Conservation (phyloP, 1,140 invertebrate species). For the Drosophila hydei region DNA sequence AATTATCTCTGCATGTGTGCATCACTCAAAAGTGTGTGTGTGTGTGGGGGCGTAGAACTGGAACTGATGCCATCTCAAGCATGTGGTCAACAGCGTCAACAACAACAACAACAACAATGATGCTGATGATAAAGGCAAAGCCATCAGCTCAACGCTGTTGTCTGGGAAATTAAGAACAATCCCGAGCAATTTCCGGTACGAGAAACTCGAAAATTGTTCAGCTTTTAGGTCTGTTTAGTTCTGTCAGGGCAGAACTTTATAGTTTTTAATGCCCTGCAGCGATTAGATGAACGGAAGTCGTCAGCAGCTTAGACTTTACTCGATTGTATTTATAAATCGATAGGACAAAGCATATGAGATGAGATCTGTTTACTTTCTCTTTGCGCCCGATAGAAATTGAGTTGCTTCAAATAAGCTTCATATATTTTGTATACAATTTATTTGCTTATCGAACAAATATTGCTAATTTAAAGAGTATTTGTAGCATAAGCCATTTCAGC, state of each 20-base stretch:
- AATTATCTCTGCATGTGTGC: slow-evolving; percentile 79
- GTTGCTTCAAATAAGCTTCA: no score
- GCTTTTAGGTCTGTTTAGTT: slow-evolving; percentile 48
- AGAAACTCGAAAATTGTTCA: slow-evolving; percentile 72
- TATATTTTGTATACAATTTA: no score
- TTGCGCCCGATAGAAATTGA: no score
- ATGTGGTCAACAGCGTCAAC: slow-evolving; percentile 65
- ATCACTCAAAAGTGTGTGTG: slow-evolving; percentile 72
- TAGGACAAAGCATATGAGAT: no score
- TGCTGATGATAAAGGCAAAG: slow-evolving; percentile 42
- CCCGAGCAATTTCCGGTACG: slow-evolving; percentile 78
- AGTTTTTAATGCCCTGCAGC: slow-evolving; percentile 38
- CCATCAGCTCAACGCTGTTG: slow-evolving; percentile 60
- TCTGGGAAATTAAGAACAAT: slow-evolving; percentile 81
- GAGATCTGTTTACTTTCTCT: no score
- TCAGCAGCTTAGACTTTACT: not conserved
- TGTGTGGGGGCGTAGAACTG: slow-evolving; percentile 49
- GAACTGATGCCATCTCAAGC: slow-evolving; percentile 72
- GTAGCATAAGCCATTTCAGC: no score
- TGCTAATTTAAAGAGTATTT: no score
- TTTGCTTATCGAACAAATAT: no score
- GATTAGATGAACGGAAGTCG: slow-evolving; percentile 47
- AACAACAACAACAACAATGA: slow-evolving; percentile 37
- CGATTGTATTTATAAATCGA: not conserved
- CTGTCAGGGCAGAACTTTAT: slow-evolving; percentile 26